Conservation (phyloP, 2,797 vertebrate species). For the Enoplosus armatus region DNA sequence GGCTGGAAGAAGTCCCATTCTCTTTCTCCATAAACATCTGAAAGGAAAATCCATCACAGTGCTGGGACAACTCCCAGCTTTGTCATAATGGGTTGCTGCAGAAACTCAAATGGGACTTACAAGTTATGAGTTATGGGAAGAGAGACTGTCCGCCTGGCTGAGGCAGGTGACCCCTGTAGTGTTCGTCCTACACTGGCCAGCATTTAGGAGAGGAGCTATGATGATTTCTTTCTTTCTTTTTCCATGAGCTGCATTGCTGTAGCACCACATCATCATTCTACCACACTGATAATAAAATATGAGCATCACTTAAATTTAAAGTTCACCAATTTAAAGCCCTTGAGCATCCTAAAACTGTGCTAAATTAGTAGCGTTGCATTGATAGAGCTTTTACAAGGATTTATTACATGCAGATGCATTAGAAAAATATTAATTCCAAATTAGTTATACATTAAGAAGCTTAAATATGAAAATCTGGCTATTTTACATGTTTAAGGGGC, state of each 20-base stretch:
- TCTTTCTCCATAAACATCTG: constrained; percentile 74
- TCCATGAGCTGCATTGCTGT: constrained; percentile 22
- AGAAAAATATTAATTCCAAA: constrained; percentile 5
- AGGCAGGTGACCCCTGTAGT: constrained; percentile 60
- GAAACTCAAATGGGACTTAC: constrained; percentile 63
- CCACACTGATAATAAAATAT: neutral
- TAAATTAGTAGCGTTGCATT: neutral
- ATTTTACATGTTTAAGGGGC: neutral
- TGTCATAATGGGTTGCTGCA: constrained; percentile 67
- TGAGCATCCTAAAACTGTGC: neutral
- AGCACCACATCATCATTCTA: constrained; percentile 8
- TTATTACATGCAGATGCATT: neutral
- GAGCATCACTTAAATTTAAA: neutral
- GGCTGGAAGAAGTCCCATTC: constrained; percentile 58
- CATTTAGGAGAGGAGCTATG: constrained; percentile 23
- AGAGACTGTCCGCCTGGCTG: constrained; percentile 10
- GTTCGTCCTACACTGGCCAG: constrained; percentile 31
- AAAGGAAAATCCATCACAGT: constrained; percentile 69
- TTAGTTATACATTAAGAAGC: neutral
- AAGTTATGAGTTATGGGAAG: constrained; percentile 56
- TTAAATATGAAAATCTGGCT: neutral
- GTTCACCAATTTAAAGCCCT: neutral
- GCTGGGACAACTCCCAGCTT: constrained; percentile 59
- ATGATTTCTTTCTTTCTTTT: constrained; percentile 14
- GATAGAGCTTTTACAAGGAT: neutral